Evolutionary conservation across 2,113 vertebrate species (phyloP).

Genomic region (Apeltes quadracus): DNA sequence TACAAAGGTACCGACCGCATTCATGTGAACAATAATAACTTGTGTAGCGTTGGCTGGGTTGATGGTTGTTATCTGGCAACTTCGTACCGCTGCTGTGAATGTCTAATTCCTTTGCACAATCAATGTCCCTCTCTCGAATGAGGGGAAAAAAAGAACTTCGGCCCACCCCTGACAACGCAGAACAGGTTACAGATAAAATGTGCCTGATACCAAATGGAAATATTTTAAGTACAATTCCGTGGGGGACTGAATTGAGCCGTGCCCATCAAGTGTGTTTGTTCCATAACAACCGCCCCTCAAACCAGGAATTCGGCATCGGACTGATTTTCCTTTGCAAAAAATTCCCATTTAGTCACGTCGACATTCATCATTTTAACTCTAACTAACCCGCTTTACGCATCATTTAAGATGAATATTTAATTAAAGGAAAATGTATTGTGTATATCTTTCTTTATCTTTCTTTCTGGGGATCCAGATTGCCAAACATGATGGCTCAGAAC

Average conservation of each 20-base stretch:
- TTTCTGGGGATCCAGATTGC: slow-evolving; percentile 80
- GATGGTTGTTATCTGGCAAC: neutral
- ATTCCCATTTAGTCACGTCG: too few relatives aligned
- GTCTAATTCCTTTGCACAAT: neutral
- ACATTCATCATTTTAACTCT: too few relatives aligned
- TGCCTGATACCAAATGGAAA: neutral
- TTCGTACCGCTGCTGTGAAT: neutral
- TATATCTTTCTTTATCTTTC: neutral
- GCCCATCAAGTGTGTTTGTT: too few relatives aligned
- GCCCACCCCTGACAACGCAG: neutral
- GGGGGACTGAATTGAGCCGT: neutral
- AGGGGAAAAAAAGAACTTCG: too few relatives aligned
- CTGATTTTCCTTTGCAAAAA: too few relatives aligned
- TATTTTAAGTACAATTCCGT: neutral
- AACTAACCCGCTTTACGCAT: too few relatives aligned
- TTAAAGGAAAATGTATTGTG: neutral
- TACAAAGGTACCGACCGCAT: slow-evolving; percentile 76
- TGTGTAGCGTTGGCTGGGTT: too few relatives aligned
- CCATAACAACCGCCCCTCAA: too few relatives aligned
- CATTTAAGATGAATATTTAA: too few relatives aligned
- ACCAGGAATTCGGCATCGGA: too few relatives aligned
- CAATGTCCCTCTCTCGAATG: too few relatives aligned
- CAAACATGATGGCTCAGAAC: slow-evolving; percentile 86
- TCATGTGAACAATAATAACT: too few relatives aligned
- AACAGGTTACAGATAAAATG: neutral